phyloP scores from a whole-genome alignment of 2,888 invertebrate genomes.

The Laspeyria flexula region DNA sequence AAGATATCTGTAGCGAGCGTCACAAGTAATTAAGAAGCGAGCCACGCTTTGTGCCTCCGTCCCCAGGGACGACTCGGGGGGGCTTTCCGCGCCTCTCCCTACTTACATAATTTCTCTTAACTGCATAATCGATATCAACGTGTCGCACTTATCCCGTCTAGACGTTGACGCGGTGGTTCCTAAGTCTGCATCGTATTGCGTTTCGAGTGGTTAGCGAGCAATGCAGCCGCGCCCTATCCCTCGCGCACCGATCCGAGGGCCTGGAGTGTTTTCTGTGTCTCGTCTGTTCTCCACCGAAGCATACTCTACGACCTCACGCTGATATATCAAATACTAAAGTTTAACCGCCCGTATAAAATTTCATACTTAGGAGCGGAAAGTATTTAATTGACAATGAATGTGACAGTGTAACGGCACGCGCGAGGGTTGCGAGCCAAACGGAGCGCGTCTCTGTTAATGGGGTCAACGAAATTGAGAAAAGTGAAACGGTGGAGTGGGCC shows the following conservation, averaged over 20 bases:
- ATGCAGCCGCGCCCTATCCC: conserved; percentile 30
- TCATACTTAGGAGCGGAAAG: conserved; percentile 56
- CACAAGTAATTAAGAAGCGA: conserved; percentile 80
- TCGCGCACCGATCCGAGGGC: conserved; percentile 19
- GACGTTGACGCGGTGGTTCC: conserved; percentile 62
- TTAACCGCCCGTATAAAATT: conserved; percentile 55
- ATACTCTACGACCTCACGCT: conserved; percentile 40
- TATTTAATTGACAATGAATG: conserved; percentile 76
- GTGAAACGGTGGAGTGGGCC: conserved; percentile 70
- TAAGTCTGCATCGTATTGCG: conserved; percentile 59
- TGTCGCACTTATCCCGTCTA: conserved; percentile 71
- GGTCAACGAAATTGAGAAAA: conserved; percentile 82
- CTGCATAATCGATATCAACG: conserved; percentile 80
- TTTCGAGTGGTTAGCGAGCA: conserved; percentile 53
- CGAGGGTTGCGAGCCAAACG: conserved; percentile 68
- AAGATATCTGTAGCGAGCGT: conserved; percentile 71
- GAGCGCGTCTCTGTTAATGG: conserved; percentile 73
- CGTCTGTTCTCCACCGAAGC: conserved; percentile 41
- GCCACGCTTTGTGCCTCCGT: conserved; percentile 64
- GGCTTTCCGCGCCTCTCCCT: conserved; percentile 66
- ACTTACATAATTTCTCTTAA: conserved; percentile 79
- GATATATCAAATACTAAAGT: conserved; percentile 55
- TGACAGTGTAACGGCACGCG: conserved; percentile 65
- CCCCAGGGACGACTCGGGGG: conserved; percentile 50
- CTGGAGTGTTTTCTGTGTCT: conserved; percentile 54